Evolutionary conservation across 2,888 invertebrate species (phyloP).

Genomic region (Spodoptera picta): DNA sequence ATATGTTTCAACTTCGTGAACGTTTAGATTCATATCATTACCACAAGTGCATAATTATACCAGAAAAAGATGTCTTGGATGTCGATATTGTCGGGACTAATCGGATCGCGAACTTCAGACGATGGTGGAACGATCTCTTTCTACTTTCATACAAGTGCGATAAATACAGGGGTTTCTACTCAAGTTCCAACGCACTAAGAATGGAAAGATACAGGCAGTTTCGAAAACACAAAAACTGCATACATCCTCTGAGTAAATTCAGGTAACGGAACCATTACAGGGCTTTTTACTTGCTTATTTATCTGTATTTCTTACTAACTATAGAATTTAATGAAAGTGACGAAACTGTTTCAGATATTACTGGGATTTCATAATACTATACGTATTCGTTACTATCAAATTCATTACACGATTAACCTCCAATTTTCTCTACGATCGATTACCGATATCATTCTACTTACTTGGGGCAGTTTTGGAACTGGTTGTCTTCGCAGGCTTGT

Average conservation of each 20-base stretch:
- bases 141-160: constrained; percentile 18
- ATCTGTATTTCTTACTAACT: too few species aligned
- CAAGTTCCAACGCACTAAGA: constrained; percentile 32
- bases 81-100: constrained; percentile 19
- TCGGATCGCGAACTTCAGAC: not conserved
- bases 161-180: constrained; percentile 11
- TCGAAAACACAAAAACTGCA: constrained; percentile 23
- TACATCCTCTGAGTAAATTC: constrained; percentile 35
- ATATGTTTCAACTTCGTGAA: too few species aligned
- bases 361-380: constrained; percentile 27
- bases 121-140: constrained; percentile 34
- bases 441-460: constrained; percentile 4
- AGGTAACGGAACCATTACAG: too few species aligned
- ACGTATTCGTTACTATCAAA: constrained; percentile 20
- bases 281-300: too few species aligned
- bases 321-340: too few species aligned
- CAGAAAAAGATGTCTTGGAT: constrained; percentile 32
- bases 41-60: constrained; percentile 7
- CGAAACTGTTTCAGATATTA: constrained; percentile 17
- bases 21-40: too few species aligned
- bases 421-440: constrained; percentile 16
- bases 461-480: constrained; percentile 17
- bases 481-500: constrained; percentile 17
- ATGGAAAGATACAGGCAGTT: constrained; percentile 34
- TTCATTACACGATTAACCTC: constrained; percentile 20